phyloP scores from a whole-genome alignment of 1,140 invertebrate species.

The Polypedilum vanderplanki region DNA sequence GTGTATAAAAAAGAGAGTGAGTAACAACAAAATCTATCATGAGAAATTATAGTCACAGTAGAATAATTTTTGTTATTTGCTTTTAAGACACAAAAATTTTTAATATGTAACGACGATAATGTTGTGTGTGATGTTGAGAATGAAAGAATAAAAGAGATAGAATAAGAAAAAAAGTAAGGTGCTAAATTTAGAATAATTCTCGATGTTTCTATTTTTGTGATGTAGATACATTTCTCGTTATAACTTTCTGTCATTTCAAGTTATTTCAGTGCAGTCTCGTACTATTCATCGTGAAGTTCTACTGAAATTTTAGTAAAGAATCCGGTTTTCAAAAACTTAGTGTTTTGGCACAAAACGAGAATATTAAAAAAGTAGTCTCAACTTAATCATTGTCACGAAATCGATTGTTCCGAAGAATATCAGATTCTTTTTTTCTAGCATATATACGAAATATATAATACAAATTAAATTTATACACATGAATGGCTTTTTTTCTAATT shows the following conservation, averaged over 20 bases:
- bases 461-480: not conserved
- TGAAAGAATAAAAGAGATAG: not conserved
- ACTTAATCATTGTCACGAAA: too few relatives aligned
- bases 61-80: not conserved
- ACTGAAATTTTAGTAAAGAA: not conserved
- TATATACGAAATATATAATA: not conserved
- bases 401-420: not conserved
- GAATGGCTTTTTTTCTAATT: not conserved
- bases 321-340: not conserved
- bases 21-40: not conserved
- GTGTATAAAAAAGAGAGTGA: too few relatives aligned
- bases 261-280: not conserved
- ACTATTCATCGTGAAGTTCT: not conserved
- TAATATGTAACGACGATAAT: too few relatives aligned
- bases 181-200: constrained; percentile 14
- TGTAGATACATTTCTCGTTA: not conserved
- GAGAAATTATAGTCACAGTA: constrained; percentile 18
- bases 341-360: not conserved
- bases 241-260: not conserved
- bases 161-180: not conserved
- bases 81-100: too few relatives aligned
- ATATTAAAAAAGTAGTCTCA: not conserved
- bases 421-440: not conserved
- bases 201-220: not conserved
- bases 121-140: too few relatives aligned